Base-by-base conservation (phyloP, 2,797 vertebrate species). In the Cetoscarus ocellatus region DNA sequence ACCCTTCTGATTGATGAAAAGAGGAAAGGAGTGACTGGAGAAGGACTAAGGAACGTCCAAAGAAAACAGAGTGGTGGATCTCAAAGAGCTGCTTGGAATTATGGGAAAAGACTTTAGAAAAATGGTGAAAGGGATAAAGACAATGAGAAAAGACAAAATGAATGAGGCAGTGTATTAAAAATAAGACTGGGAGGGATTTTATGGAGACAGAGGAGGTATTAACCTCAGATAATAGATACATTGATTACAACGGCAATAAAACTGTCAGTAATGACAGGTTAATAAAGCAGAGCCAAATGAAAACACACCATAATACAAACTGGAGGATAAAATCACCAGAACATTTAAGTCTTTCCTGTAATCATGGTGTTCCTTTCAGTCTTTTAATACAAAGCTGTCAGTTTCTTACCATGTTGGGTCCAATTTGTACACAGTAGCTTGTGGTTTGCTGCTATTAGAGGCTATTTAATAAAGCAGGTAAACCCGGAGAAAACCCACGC, bases 1-100 rank as follows among this genome's bases (percentile, higher is more conserved):
- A 90, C 35, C 44, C 61, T 58, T 6, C 48, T 70, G 67, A 85
- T 62, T 67, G 75, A 87, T 84, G 84, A 71, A 79, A 69, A 79
- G 61, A 54, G 38, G 67, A 67, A 71, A 79, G 43, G 27, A 57
- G 3, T 69, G 70, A 69, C 64, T 65, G 69, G 35, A 66, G 73
- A 70, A 1, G 35, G 43, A 59, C 44, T 8, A n/a, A 45, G 55
- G 35, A 49, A 67, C 61, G 50, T 75, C 86, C 78, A 86, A 88
- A 65, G 75, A 85, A 88, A 91, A 90, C 76, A 89, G 55, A 56
- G 10, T 14, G 0, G 5, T 27, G 48, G 10, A 65, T 71, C 40
- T 68, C 14, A 59, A 60, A 69, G 64, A 66, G 35, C 12, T 12
- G 11, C 27, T 34, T 35, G 55, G 44, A 68, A 7, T 50, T 68